A percentile compares a stretch with the other conserved stretches of the same genome.
Conservation (phyloP, 2,797 vertebrate species). For the Antennarius maculatus region DNA sequence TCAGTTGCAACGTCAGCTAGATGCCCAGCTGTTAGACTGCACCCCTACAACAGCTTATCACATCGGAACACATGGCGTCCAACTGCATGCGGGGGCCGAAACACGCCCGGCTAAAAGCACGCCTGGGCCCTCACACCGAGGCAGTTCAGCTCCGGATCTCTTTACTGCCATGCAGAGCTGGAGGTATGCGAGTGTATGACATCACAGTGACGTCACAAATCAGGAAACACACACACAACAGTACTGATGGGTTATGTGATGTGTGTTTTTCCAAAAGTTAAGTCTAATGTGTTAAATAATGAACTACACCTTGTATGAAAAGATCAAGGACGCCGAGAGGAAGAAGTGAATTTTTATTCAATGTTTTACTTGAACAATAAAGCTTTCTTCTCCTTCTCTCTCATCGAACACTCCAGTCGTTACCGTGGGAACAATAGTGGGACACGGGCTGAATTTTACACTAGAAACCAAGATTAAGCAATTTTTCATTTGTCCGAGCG, state of each 20-base stretch:
- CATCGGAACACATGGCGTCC: slow-evolving; percentile 19
- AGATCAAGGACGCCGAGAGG: slow-evolving; percentile 8
- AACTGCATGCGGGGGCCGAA: slow-evolving; percentile 35
- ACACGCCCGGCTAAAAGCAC: slow-evolving; percentile 11
- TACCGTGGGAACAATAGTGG: slow-evolving; percentile 38
- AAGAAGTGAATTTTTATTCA: slow-evolving; percentile 1
- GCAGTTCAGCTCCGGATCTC: not conserved
- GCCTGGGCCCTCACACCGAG: slow-evolving; percentile 12
- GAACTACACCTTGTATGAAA: slow-evolving; percentile 20
- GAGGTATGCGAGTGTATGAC: not conserved
- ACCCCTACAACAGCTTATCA: slow-evolving; percentile 52
- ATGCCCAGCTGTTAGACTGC: slow-evolving; percentile 60
- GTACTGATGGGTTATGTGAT: not conserved
- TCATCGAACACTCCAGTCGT: slow-evolving; percentile 37
- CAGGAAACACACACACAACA: not conserved
- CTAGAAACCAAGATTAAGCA: slow-evolving; percentile 55
- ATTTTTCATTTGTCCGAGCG: slow-evolving; percentile 53
- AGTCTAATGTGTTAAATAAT: slow-evolving; percentile 31
- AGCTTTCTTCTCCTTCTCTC: slow-evolving; percentile 31
- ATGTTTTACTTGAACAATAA: not conserved
- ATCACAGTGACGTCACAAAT: not conserved
- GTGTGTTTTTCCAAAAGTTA: slow-evolving; percentile 16
- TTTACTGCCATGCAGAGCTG: slow-evolving; percentile 12
- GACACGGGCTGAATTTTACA: slow-evolving; percentile 40
- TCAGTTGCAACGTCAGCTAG: slow-evolving; percentile 46